Conservation (phyloP, 2,797 vertebrate genomes). For the Acropternis orthonyx region DNA sequence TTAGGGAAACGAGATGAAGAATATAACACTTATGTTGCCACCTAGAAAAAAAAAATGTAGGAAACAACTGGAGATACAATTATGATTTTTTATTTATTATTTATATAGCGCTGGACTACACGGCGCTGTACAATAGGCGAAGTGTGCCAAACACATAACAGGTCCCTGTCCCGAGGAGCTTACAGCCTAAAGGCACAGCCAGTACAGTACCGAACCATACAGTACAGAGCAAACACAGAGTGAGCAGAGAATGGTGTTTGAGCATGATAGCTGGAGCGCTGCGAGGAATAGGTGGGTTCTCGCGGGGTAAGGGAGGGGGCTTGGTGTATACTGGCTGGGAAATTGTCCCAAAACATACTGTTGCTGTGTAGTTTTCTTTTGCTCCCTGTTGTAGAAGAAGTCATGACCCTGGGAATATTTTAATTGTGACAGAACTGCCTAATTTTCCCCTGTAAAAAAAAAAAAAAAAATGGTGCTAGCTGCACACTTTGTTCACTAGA, state of each 20-base stretch:
- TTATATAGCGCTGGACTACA: constrained; percentile 62
- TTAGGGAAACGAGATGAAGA: neutral
- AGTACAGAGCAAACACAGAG: constrained; percentile 66
- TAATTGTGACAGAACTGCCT: neutral
- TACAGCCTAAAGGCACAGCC: constrained; percentile 68
- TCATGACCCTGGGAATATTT: neutral
- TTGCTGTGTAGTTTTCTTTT: neutral
- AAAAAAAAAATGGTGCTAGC: neutral
- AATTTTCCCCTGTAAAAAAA: neutral
- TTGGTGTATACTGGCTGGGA: constrained; percentile 12
- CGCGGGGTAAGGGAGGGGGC: neutral
- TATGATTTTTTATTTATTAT: constrained; percentile 61
- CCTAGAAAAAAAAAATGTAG: neutral
- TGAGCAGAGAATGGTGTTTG: constrained; percentile 65
- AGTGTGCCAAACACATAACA: constrained; percentile 67
- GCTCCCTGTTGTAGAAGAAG: neutral
- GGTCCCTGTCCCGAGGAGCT: constrained; percentile 65
- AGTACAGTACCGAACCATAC: constrained; percentile 63
- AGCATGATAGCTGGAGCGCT: constrained; percentile 66
- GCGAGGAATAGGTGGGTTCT: constrained; percentile 69
- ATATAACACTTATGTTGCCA: neutral
- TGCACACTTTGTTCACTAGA: neutral
- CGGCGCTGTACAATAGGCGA: constrained; percentile 64
- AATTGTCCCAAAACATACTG: neutral
- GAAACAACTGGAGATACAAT: constrained; percentile 8